Evolutionary conservation across 2,888 invertebrate species (phyloP), one percentile per base, ranked within the genome.

Genomic region (Heliconius ethilla): DNA sequence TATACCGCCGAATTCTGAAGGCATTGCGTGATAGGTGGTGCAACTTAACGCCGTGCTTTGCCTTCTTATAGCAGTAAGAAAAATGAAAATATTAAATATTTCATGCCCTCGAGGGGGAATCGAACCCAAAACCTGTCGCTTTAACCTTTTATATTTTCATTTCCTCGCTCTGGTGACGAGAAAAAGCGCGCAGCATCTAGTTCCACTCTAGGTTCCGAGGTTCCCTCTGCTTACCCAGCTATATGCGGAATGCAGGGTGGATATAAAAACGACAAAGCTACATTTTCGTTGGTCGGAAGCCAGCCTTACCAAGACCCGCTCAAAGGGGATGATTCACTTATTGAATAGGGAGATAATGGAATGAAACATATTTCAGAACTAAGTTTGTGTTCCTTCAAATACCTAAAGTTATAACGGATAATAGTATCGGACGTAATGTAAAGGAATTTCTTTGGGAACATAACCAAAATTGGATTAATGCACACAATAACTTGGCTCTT

Each of bases 261-360:
- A 63, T 13, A 25, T 11, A 63, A 63, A 25, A 63, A 63, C 0
- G 6, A 3, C n/a, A 40, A 69, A 40, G 69, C 87, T 86, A 84
- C 86, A 86, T 75, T 55, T 55, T 84, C 79, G 18, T 22, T 25
- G 15, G 65, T 75, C 55, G 55, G 51, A 67, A 15, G 45, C 15
- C 66, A 80, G 72, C 78, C 74, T 78, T 75, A 67, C 59, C 59
- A n/a, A 59, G 73, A 76, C 66, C 25, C 76, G 37, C 63, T 73
- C 40, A 62, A 69, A 62, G 63, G 76, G 55, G 63, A 79, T 81
- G 83, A 83, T 76, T 83, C 83, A 83, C 80, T 80, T 76, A 81
- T 79, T 69, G 79, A 78, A 82, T 79, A 62, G 74, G 74, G 76
- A 37, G 67, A 80, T 73, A 77, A 79, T 78, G 78, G 79, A 80